Base-by-base conservation (phyloP, 1,140 invertebrate species). In the Caenorhabditis brenneri region DNA sequence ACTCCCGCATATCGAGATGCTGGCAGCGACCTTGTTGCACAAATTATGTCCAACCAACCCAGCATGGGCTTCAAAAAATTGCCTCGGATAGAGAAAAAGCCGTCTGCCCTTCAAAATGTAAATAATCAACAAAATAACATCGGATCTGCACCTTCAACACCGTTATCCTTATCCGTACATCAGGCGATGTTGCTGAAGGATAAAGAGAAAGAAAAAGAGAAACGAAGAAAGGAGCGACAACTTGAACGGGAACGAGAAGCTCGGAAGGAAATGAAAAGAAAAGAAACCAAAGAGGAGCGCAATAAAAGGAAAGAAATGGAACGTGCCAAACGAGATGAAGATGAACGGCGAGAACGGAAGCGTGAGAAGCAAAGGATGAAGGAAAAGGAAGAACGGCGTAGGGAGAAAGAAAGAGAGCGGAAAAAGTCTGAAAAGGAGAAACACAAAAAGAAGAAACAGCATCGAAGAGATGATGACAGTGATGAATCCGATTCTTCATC, bases 91-190 rank as follows among this genome's bases (percentile, higher is more conserved):
- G 65, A 74, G 15, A 74, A 74, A 22, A 74, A 74, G 42, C 36
- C 65, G 7, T 74, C 65, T 74, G 65, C 65, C 22, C 65, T 74
- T 24, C 65, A 74, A 74, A 74, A 74, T 46, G n/a, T 74, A 42
- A 33, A 74, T 33, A 74, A 74, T 31, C 36, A 22, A 27, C 33
- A 22, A 74, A 24, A 4, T 24, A 7, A 42, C 19, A n/a, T 22
- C 10, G 29, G 3, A 46, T 10, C 19, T 46, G n/a, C 5, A 42
- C n/a, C 65, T 36, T 42, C 65, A 12, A 9, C 65, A 24, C 9
- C 36, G 15, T 12, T 29, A 74, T n/a, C 36, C 3, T 42, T 36
- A 5, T 42, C 33, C 6, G 42, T 36, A 22, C 29, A 74, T 42
- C 65, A 74, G 10, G 65, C 36, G 15, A 74, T 74, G 65, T 15